Percentiles rank a stretch among this genome's conserved stretches.
Conservation (phyloP, 1,140 invertebrate species). For the Cotesia chilonis region DNA sequence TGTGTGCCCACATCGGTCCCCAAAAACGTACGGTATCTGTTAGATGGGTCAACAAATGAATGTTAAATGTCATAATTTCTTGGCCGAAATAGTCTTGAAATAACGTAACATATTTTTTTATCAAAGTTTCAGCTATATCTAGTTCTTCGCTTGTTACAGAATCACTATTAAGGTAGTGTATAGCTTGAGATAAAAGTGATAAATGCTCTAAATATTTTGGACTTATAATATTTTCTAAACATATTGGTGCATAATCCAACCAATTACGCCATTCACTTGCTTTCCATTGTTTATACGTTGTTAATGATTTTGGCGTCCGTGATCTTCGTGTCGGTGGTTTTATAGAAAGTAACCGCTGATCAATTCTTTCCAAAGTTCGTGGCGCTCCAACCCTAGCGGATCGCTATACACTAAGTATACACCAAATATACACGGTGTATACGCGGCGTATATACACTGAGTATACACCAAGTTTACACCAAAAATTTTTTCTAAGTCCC, state of each 20-base stretch:
- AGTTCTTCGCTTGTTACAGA: slow-evolving; percentile 27
- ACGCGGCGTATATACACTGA: no score
- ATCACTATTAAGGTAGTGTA: slow-evolving; percentile 35
- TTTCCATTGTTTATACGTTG: slow-evolving; percentile 32
- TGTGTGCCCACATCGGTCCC: slow-evolving; percentile 30
- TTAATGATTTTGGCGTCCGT: slow-evolving; percentile 7
- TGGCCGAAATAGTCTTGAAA: slow-evolving; percentile 31
- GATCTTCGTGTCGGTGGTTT: slow-evolving; percentile 19
- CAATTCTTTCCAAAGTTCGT: background rate
- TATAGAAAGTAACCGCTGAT: slow-evolving; percentile 4
- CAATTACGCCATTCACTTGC: slow-evolving; percentile 29
- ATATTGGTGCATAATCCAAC: slow-evolving; percentile 32
- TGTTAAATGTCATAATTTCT: slow-evolving; percentile 27
- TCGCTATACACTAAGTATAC: no score
- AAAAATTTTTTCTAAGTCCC: no score
- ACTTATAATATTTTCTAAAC: slow-evolving; percentile 25
- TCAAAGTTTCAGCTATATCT: slow-evolving; percentile 26
- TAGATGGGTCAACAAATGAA: slow-evolving; percentile 39
- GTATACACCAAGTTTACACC: no score
- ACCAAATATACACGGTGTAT: no score
- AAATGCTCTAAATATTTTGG: slow-evolving; percentile 36
- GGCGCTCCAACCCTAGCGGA: background rate
- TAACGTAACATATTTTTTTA: slow-evolving; percentile 17
- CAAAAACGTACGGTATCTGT: slow-evolving; percentile 28
- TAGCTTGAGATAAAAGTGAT: slow-evolving; percentile 23